Base-by-base conservation (phyloP, 1,140 invertebrate species). In the Neotoxoptera formosana region DNA sequence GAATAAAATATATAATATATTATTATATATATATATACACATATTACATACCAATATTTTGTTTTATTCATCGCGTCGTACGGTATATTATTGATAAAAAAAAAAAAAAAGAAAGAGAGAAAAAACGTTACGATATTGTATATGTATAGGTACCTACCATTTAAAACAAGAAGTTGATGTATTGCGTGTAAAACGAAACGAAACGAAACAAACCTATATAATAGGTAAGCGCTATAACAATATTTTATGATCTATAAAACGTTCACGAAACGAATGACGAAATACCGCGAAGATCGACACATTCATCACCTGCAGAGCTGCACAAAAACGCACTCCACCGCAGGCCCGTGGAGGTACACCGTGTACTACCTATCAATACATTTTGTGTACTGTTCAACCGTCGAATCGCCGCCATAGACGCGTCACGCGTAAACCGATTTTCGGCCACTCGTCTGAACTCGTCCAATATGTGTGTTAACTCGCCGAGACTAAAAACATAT, bases 1-100 rank as follows among this genome's bases (percentile, higher is more conserved):
- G 84, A 47, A 87, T 87, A 87, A 87, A 86, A 86, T 86, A 47
- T 86, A 30, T 86, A 53, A 47, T 47, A 86, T 45, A 84, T 67
- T 67, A 20, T 17, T 41, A 83, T 14, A 36, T 83, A 45, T 14
- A 84, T 41, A 84, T 67, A 41, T 41, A 41, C n/a, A 67, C 30
- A 81, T 81, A 7, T n/a, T 45, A 45, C 7, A 25, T 83, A 83
- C 36, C 83, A 36, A 84, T 76, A 76, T 84, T 84, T 84, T 41
- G 9, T 84, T 84, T 41, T 84, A 84, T 84, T 41, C 83, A 84
- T 84, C 23, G 76, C 83, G 23, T 45, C 36, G 34, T 45, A 84
- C 36, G n/a, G 34, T 83, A 83, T 76, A 76, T n/a, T 76, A n/a
- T 76, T n/a, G 60, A 34, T 76, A 76, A 67, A 67, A 67, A n/a